These are phyloP conservation scores for Drosophila meridionalis DNA, from an alignment of 2,888 invertebrate species.

Conservation along the genomic window DNA sequence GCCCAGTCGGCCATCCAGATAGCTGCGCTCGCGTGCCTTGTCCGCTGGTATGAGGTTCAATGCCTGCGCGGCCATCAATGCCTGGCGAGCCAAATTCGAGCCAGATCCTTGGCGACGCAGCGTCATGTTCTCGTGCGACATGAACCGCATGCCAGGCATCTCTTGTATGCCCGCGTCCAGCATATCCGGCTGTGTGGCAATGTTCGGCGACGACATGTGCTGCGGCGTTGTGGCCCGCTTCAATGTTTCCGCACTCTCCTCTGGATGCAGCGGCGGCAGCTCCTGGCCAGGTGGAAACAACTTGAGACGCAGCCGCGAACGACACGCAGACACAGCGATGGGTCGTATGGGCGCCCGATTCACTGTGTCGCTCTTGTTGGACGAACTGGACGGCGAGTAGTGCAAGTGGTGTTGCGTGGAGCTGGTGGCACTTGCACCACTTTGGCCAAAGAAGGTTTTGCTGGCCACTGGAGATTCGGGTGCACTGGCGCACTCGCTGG, in stretches of 20 bases:
- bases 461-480: slow-evolving; percentile 84
- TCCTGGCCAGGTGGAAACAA: slow-evolving; percentile 84
- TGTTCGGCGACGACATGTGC: slow-evolving; percentile 85
- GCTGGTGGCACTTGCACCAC: slow-evolving; percentile 39
- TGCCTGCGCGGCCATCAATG: slow-evolving; percentile 92
- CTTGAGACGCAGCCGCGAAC: slow-evolving; percentile 84
- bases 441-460: slow-evolving; percentile 74
- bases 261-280: slow-evolving; percentile 55
- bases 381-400: slow-evolving; percentile 82
- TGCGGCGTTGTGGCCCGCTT: slow-evolving; percentile 81
- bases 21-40: slow-evolving; percentile 93
- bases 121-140: slow-evolving; percentile 84
- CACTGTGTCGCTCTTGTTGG: slow-evolving; percentile 76
- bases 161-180: slow-evolving; percentile 54
- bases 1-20: slow-evolving; percentile 91
- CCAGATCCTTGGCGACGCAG: slow-evolving; percentile 74
- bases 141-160: slow-evolving; percentile 74
- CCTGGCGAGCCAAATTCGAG: slow-evolving; percentile 87
- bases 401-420: slow-evolving; percentile 60
- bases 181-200: slow-evolving; percentile 77
- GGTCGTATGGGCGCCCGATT: slow-evolving; percentile 80
- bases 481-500: slow-evolving; percentile 83
- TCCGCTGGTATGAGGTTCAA: slow-evolving; percentile 92
- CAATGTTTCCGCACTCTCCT: slow-evolving; percentile 57
- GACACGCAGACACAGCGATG: slow-evolving; percentile 84